These are phyloP conservation scores for Sebastes diploproa DNA, from an alignment of 2,797 vertebrate genomes.

Conservation along the genomic window DNA sequence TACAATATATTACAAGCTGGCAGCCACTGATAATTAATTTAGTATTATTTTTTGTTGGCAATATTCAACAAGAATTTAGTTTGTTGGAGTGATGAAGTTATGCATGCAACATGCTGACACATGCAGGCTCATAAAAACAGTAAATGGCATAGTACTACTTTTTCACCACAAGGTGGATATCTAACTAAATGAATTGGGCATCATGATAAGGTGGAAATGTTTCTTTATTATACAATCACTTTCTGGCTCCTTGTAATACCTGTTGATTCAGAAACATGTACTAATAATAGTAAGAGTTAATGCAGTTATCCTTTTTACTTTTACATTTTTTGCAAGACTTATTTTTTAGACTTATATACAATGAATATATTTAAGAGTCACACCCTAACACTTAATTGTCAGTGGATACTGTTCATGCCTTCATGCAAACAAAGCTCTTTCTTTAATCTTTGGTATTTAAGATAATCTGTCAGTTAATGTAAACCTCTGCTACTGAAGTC, in stretches of 20 bases:
- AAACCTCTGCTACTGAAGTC: background rate
- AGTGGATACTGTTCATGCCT: background rate
- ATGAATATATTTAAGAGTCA: background rate
- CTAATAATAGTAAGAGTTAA: background rate
- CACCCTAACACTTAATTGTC: background rate
- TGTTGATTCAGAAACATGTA: background rate
- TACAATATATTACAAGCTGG: background rate
- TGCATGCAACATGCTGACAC: background rate
- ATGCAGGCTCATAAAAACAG: background rate
- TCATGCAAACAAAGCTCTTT: background rate
- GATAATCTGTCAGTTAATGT: background rate
- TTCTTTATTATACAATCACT: background rate
- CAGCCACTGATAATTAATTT: background rate
- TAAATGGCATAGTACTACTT: conserved; percentile 29
- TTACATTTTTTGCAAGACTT: background rate
- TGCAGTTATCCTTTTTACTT: background rate
- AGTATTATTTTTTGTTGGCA: background rate
- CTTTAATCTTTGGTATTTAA: background rate
- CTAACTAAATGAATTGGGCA: conserved; percentile 48
- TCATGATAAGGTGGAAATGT: background rate
- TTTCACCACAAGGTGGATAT: conserved; percentile 73
- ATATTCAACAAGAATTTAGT: background rate
- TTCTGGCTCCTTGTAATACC: background rate
- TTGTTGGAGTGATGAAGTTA: background rate
- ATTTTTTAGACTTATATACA: background rate